phyloP scores from a whole-genome alignment of 2,888 invertebrate genomes.

The Venusia cambrica region DNA sequence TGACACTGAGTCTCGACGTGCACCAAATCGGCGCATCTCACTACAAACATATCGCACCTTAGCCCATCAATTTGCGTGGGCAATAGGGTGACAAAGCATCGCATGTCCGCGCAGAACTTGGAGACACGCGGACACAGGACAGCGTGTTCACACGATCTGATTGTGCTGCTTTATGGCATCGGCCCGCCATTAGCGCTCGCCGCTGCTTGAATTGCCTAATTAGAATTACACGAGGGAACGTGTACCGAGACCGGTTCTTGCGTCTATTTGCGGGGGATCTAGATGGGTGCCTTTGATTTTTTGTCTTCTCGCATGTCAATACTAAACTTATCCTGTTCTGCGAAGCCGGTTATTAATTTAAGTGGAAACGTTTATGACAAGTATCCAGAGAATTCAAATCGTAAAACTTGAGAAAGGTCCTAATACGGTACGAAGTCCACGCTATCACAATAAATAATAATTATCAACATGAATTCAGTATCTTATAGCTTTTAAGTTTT shows the following conservation, averaged over 20 bases:
- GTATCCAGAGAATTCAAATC: constrained; percentile 18
- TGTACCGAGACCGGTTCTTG: constrained; percentile 52
- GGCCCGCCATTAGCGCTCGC: constrained; percentile 66
- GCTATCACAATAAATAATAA: constrained; percentile 42
- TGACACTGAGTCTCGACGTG: too few species aligned
- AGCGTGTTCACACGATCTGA: constrained; percentile 78
- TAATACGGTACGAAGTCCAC: constrained; percentile 24
- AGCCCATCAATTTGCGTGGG: constrained; percentile 40
- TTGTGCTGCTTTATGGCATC: constrained; percentile 70
- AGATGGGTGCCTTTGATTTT: constrained; percentile 36
- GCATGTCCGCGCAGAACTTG: constrained; percentile 71
- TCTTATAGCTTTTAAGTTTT: constrained; percentile 31
- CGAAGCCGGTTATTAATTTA: constrained; percentile 14
- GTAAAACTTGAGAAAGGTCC: constrained; percentile 29
- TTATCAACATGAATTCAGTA: constrained; percentile 41
- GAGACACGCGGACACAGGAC: constrained; percentile 62
- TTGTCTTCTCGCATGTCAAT: constrained; percentile 28
- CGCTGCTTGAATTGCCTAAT: constrained; percentile 73
- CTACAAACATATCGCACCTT: constrained; percentile 22
- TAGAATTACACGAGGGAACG: constrained; percentile 63
- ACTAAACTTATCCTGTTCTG: constrained; percentile 14
- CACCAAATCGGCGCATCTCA: constrained; percentile 19
- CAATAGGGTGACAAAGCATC: constrained; percentile 75
- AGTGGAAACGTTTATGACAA: constrained; percentile 19
- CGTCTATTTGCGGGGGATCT: constrained; percentile 45